Evolutionary conservation across 1,140 invertebrate genomes (phyloP).

Genomic region (Panulirus ornatus): DNA sequence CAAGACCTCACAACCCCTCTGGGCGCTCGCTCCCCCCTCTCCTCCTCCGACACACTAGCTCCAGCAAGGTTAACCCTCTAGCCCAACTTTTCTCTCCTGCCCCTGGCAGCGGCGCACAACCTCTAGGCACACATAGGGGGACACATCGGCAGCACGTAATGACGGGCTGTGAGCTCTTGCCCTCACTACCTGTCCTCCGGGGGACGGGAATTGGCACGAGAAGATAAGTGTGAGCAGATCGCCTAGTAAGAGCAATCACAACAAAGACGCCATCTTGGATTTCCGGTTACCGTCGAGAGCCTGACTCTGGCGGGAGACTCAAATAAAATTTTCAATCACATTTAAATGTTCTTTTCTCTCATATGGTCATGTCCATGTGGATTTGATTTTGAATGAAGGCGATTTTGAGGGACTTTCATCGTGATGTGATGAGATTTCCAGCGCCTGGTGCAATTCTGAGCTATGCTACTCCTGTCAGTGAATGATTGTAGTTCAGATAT

Average conservation of each 20-base stretch:
- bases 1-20: not conserved
- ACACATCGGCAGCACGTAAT: not conserved
- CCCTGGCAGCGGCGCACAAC: not conserved
- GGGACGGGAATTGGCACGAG: slow-evolving; percentile 13
- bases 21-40: not conserved
- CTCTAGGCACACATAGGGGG: not conserved
- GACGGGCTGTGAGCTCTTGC: not conserved
- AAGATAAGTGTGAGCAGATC: slow-evolving; percentile 32
- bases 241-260: slow-evolving; percentile 66
- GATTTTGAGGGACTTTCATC: too few species aligned
- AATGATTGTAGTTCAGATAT: too few species aligned
- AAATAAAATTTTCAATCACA: too few species aligned
- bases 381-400: too few species aligned
- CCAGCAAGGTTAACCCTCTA: not conserved
- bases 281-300: slow-evolving; percentile 58
- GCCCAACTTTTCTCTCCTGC: not conserved
- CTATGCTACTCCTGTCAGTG: too few species aligned
- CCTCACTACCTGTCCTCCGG: not conserved
- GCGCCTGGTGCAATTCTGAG: too few species aligned
- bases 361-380: too few species aligned
- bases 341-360: too few species aligned
- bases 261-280: slow-evolving; percentile 72
- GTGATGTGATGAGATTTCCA: too few species aligned
- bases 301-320: slow-evolving; percentile 34
- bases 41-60: not conserved